phyloP scores from a whole-genome alignment of 2,113 vertebrate species.

The Amblyornis subalaris region DNA sequence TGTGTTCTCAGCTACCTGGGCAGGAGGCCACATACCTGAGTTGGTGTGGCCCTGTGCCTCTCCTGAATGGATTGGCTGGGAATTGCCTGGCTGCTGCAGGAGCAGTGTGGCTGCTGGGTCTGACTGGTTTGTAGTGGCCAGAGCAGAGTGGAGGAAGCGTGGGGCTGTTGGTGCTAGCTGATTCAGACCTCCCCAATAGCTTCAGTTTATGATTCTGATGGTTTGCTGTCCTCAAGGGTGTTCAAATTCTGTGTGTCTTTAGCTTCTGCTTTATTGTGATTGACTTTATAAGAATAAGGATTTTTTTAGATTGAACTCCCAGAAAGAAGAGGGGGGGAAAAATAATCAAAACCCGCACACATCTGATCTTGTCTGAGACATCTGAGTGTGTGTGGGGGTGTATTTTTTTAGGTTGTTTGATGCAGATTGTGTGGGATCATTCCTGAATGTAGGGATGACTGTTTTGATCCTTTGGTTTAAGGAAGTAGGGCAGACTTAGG shows the following conservation, averaged over 20 bases:
- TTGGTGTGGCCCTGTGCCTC: not conserved
- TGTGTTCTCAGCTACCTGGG: not conserved
- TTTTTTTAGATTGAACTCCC: not conserved
- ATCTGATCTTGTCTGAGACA: not conserved
- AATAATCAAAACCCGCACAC: not conserved
- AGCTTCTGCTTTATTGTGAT: not conserved
- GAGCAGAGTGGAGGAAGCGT: not conserved
- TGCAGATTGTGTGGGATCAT: not conserved
- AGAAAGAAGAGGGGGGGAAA: rapidly evolving
- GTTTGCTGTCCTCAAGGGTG: not conserved
- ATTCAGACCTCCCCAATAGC: not conserved
- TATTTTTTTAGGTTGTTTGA: not conserved
- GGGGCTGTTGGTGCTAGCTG: not conserved
- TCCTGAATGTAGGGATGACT: not conserved
- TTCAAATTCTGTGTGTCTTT: not conserved
- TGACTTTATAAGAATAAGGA: not conserved
- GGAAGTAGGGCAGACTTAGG: not conserved
- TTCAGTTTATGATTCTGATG: not conserved
- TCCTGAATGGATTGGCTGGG: not conserved
- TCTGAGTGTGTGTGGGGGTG: not conserved
- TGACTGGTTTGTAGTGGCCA: not conserved
- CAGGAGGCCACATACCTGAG: not conserved
- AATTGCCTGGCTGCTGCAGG: not conserved
- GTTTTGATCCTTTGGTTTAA: not conserved
- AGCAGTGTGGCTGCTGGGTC: not conserved